phyloP scores from a whole-genome alignment of 2,888 invertebrate genomes.

The Parapristionchus giblindavisi region DNA sequence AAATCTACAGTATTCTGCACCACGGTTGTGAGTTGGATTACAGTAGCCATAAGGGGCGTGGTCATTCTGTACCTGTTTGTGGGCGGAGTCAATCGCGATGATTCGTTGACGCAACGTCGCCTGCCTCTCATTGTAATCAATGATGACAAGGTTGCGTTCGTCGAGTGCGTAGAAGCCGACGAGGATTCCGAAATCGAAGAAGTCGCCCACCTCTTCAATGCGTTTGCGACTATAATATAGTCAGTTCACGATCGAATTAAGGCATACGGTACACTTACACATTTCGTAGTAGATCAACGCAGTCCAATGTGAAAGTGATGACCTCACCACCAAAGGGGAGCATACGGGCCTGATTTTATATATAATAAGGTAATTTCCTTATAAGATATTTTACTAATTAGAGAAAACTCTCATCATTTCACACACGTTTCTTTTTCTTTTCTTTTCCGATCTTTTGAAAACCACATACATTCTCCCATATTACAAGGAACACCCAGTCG shows the following conservation, averaged over 20 bases:
- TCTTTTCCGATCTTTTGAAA: no score
- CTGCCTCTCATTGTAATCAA: conserved; percentile 22
- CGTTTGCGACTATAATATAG: conserved; percentile 15
- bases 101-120: conserved; percentile 17
- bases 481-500: no score
- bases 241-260: background rate
- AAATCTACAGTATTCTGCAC: no score
- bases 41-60: no score
- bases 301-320: conserved; percentile 5
- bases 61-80: conserved; percentile 21
- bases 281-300: conserved; percentile 10
- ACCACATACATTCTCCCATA: no score
- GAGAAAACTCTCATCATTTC: no score
- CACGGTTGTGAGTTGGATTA: no score
- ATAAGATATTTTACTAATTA: no score
- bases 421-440: no score
- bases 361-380: no score
- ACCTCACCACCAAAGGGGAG: background rate
- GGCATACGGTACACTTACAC: background rate
- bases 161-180: conserved; percentile 36
- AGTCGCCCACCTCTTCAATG: conserved; percentile 17
- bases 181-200: conserved; percentile 30
- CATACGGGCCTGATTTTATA: background rate
- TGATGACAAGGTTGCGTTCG: conserved; percentile 9
- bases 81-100: conserved; percentile 8